A percentile compares a stretch with the other conserved stretches of the same genome.
Evolutionary conservation across 2,113 vertebrate species (phyloP).

Genomic region (Clarias gariepinus): DNA sequence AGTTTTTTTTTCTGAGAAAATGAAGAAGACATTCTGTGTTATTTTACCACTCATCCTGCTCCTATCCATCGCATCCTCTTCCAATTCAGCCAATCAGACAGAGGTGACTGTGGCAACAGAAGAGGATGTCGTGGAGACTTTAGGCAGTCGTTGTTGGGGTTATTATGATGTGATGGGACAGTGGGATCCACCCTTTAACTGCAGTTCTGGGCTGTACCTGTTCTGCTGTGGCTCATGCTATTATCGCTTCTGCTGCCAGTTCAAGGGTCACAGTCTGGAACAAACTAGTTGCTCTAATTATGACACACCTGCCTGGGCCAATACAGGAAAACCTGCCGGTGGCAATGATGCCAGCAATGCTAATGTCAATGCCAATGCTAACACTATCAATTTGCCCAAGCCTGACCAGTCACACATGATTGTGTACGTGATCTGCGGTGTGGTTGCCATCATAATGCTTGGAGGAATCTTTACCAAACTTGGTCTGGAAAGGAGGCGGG

Average conservation of each 20-base stretch:
- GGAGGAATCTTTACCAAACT: conserved; percentile 91
- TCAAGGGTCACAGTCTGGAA: conserved; percentile 86
- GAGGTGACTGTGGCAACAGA: conserved; percentile 70
- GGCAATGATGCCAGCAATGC: conserved; percentile 71
- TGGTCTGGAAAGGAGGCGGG: conserved; percentile 85
- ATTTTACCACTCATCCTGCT: conserved; percentile 61
- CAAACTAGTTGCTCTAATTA: conserved; percentile 91
- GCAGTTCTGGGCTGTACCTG: conserved; percentile 88
- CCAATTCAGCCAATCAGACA: conserved; percentile 66
- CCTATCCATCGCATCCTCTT: conserved; percentile 57
- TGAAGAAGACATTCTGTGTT: conserved; percentile 43
- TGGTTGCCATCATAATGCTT: conserved; percentile 91
- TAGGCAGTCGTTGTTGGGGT: conserved; percentile 85
- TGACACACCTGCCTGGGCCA: conserved; percentile 88
- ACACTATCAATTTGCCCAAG: conserved; percentile 62
- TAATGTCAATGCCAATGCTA: conserved; percentile 1
- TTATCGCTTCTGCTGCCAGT: conserved; percentile 97
- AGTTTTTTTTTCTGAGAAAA: conserved; percentile 3
- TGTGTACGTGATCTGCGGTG: conserved; percentile 92
- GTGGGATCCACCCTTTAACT: conserved; percentile 97
- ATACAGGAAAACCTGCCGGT: conserved; percentile 77
- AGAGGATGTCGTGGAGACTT: conserved; percentile 57
- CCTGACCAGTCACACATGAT: conserved; percentile 90
- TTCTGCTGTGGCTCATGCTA: conserved; percentile 98
- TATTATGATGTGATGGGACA: conserved; percentile 99